Evolutionary conservation across 1,140 invertebrate species (phyloP), one percentile per base, ranked within the genome.

Genomic region (Monochamus saltuarius): DNA sequence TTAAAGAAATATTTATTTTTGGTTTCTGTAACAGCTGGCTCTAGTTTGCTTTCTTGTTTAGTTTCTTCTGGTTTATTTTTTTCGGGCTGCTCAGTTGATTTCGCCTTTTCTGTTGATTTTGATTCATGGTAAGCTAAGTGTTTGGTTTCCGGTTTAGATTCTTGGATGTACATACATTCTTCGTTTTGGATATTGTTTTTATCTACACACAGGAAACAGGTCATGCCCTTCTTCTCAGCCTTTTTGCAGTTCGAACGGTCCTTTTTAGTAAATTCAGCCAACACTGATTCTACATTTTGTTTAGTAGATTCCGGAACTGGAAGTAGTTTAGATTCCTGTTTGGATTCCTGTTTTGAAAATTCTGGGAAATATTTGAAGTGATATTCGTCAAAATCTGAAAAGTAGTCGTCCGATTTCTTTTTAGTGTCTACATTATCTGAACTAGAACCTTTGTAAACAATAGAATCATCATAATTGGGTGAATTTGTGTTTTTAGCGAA

Each of bases 91-190:
- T 65, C 52, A 16, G 14, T 16, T 11, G 46, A 16, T 54, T 56
- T 50, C 35, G 35, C 22, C 19, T 59, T 68, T 40, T 66, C 69
- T 16, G 56, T 53, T 38, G 53, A 59, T 35, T 71, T 59, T 7
- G 67, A 57, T 53, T 71, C 66, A 16, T 71, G 69, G 42, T 69
- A 71, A 17, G 69, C 69, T 57, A 83, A 68, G 71, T 83, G 81
- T 61, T 79, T 83, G 37, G 78, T 76, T 69, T 82, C 78, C 8
- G 83, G 83, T 56, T 80, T 81, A 35, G 82, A 83, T 70, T 83
- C 84, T 7, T 84, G 85, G 1, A 89, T 80, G 73, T 85, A 89
- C 80, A 88, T 88, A 67, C 88, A 90, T 75, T 89, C 88, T 74
- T 90, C 87, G 64, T 89, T 83, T 70, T 85, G 83, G 16, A 86